Evolutionary conservation across 1,140 invertebrate genomes (phyloP), one percentile per base, ranked within the genome.

Genomic region (Drosophila parvula): DNA sequence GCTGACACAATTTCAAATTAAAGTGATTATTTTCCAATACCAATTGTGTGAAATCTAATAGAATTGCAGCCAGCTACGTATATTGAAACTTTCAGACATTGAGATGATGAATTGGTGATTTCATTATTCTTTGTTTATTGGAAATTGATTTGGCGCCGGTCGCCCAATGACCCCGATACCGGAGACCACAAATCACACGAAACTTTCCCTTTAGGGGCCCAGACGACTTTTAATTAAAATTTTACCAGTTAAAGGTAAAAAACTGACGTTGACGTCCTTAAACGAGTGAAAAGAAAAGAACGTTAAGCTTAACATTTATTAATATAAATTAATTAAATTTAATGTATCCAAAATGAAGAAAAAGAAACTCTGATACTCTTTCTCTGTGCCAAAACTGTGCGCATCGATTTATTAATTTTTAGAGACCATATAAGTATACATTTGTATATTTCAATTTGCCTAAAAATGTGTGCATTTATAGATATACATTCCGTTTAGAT

Each of bases 331-430:
- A n/a, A 34, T 1, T 3, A 59, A 5, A n/a, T 36, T n/a, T 14
- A 36, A 14, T 4, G 12, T 12, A 18, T 18, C 8, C 14, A 8
- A 14, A 9, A 1, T 3, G n/a, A 5, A 11, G 7, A 18, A 3
- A n/a, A n/a, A 11, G 14, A 30, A 56, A 57, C 16, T 10, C 12
- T 4, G 0, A 28, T 3, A 2, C 8, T 0, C 9, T 22, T 61
- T 60, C 11, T 60, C 11, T 9, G 56, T 32, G 61, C 56, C 61
- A 64, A 61, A 61, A 64, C 30, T 34, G 55, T 61, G 61, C 56
- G 56, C 61, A 43, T 43, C 18, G 12, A 27, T 55, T 64, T 64
- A 64, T 64, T 64, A 14, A 43, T 41, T 53, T 60, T 34, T 10
- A 3, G 8, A 61, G 56, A 43, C 56, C 38, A 41, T 43, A 27